Percentiles rank a stretch among this genome's conserved stretches.
phyloP scores from a whole-genome alignment of 1,140 invertebrate species.

The Nephotettix cincticeps region DNA sequence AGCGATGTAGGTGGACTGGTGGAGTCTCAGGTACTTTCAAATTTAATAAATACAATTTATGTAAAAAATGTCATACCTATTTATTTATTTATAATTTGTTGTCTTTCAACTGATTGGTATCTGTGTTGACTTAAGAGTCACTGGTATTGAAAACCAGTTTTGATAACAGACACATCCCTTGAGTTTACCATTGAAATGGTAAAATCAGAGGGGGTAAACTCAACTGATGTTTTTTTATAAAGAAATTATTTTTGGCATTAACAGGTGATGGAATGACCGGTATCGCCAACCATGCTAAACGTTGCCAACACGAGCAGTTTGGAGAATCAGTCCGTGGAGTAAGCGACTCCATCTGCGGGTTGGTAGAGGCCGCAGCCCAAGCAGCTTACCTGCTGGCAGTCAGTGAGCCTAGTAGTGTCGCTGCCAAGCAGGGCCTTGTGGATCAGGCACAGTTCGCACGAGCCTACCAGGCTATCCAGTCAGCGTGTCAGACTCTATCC shows the following conservation, averaged over 20 bases:
- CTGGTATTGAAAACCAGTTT: too few species aligned
- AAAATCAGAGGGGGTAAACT: too few species aligned
- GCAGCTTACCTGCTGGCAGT: slow-evolving; percentile 93
- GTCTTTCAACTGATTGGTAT: too few species aligned
- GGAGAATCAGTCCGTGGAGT: slow-evolving; percentile 82
- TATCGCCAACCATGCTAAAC: slow-evolving; percentile 89
- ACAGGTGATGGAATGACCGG: slow-evolving; percentile 89
- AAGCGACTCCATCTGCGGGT: slow-evolving; percentile 82
- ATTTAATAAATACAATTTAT: too few species aligned
- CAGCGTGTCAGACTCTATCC: slow-evolving; percentile 78
- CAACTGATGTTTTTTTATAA: slow-evolving; percentile 33
- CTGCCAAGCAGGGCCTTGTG: slow-evolving; percentile 87
- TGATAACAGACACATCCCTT: too few species aligned
- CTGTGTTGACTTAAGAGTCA: too few species aligned
- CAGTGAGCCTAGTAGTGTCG: slow-evolving; percentile 86
- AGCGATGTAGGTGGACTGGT: too few species aligned
- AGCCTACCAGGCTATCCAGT: slow-evolving; percentile 85
- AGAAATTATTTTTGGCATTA: too few species aligned
- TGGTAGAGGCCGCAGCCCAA: slow-evolving; percentile 93
- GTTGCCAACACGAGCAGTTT: slow-evolving; percentile 84
- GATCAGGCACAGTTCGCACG: slow-evolving; percentile 88
- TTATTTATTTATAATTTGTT: too few species aligned
- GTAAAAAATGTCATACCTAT: too few species aligned
- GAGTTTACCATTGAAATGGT: too few species aligned
- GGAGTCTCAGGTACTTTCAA: too few species aligned